Percentiles rank a stretch among this genome's conserved stretches.
These are phyloP conservation scores for Tetraodon nigroviridis DNA, from an alignment of 2,113 vertebrate genomes.

Conservation along the genomic window DNA sequence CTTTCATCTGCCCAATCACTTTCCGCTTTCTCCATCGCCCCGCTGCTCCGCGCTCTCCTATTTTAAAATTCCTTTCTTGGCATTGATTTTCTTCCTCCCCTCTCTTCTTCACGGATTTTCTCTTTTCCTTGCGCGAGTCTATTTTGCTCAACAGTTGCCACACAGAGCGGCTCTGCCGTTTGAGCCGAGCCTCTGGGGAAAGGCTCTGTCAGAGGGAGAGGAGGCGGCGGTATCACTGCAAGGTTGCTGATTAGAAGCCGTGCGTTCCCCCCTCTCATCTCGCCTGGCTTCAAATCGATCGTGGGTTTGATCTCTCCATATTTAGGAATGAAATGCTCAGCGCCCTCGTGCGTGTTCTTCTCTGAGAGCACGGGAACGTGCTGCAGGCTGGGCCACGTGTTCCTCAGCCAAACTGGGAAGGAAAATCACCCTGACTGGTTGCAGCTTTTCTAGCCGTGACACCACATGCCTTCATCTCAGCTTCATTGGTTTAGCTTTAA, in stretches of 20 bases:
- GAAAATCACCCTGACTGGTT: slow-evolving; percentile 7
- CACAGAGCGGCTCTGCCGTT: slow-evolving; percentile 51
- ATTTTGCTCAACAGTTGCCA: slow-evolving; percentile 67
- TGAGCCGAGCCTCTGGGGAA: slow-evolving; percentile 63
- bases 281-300: slow-evolving; percentile 24
- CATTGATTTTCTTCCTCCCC: slow-evolving; percentile 45
- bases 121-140: slow-evolving; percentile 46
- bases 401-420: neutral
- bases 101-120: slow-evolving; percentile 26
- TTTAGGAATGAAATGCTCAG: slow-evolving; percentile 24
- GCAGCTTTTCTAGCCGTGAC: slow-evolving; percentile 5
- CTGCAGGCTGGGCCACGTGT: neutral
- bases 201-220: slow-evolving; percentile 45
- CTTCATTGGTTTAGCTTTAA: slow-evolving; percentile 20
- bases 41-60: slow-evolving; percentile 3
- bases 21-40: neutral
- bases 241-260: slow-evolving; percentile 48
- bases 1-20: neutral
- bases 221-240: slow-evolving; percentile 34
- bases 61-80: slow-evolving; percentile 30
- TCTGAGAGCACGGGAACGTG: slow-evolving; percentile 17
- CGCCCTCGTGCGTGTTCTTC: slow-evolving; percentile 13
- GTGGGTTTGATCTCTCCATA: slow-evolving; percentile 28
- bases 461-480: slow-evolving; percentile 15
- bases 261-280: slow-evolving; percentile 17